phyloP scores from a whole-genome alignment of 2,113 vertebrate genomes.

The Oryzias melastigma region DNA sequence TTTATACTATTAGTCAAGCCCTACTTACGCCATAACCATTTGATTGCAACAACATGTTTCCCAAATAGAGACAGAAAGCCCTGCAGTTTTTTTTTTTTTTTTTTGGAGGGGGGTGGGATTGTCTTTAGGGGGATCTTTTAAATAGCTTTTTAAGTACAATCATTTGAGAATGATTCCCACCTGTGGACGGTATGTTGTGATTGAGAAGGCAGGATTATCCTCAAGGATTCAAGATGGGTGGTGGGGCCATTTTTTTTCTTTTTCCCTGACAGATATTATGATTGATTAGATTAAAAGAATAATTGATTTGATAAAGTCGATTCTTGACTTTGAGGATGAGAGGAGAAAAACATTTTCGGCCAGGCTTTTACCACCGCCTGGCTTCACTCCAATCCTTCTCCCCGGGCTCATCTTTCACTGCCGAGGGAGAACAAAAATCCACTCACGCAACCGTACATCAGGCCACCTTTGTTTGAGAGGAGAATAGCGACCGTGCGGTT shows the following conservation, averaged over 20 bases:
- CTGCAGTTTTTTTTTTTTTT: conserved; percentile 29
- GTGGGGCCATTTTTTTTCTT: conserved; percentile 4
- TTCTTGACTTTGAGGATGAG: conserved; percentile 3
- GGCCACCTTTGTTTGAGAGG: conserved; percentile 10
- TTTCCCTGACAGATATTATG: conserved; percentile 14
- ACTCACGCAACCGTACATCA: conserved; percentile 29
- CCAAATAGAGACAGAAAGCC: conserved; percentile 45
- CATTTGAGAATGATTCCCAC: conserved; percentile 75
- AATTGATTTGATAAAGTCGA: conserved; percentile 16
- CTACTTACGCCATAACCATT: conserved; percentile 59
- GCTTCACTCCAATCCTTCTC: conserved; percentile 48
- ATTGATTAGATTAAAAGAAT: conserved; percentile 40
- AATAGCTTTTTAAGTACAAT: conserved; percentile 69
- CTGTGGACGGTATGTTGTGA: conserved; percentile 58
- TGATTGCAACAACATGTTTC: conserved; percentile 77
- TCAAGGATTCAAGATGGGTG: conserved; percentile 39
- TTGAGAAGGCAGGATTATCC: conserved; percentile 32
- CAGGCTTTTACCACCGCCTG: conserved; percentile 55
- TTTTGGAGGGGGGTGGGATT: neutral
- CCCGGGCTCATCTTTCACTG: conserved; percentile 17
- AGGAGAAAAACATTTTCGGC: neutral
- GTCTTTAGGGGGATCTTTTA: conserved; percentile 45
- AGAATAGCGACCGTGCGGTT: conserved; percentile 5
- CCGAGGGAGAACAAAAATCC: conserved; percentile 17
- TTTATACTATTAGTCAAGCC: conserved; percentile 73